Conservation (phyloP, 2,888 invertebrate genomes). For the Agonopterix arenella region DNA sequence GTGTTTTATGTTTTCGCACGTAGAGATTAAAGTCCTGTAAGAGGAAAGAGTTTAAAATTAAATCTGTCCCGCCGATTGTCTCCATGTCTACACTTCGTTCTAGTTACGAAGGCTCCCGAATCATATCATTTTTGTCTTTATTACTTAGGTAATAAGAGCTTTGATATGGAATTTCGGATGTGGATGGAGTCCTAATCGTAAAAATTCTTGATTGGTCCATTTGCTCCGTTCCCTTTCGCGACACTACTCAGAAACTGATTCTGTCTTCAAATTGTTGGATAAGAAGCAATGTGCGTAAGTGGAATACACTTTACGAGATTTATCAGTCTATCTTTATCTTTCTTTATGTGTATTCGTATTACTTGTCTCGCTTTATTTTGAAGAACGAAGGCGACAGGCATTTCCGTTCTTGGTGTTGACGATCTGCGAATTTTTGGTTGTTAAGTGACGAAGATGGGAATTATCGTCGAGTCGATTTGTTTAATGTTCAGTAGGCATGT, state of each 20-base stretch:
- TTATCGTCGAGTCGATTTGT: too few relatives aligned
- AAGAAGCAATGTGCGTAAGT: background rate
- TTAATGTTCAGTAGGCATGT: too few relatives aligned
- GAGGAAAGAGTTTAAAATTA: constrained; percentile 36
- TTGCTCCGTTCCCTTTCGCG: constrained; percentile 16
- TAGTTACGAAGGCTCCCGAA: too few relatives aligned
- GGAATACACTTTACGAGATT: constrained; percentile 1
- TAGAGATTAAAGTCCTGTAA: background rate
- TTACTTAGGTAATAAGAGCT: too few relatives aligned
- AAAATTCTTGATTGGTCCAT: constrained; percentile 40
- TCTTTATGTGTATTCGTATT: constrained; percentile 11
- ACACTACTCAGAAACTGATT: constrained; percentile 1
- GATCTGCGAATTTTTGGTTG: constrained; percentile 13
- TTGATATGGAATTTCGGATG: too few relatives aligned
- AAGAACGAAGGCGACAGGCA: constrained; percentile 24
- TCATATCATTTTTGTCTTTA: too few relatives aligned
- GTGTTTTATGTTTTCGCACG: background rate
- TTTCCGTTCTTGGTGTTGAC: constrained; percentile 41
- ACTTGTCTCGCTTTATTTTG: constrained; percentile 20
- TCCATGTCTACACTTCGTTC: constrained; percentile 19
- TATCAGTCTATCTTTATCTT: constrained; percentile 12
- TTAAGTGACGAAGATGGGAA: constrained; percentile 5
- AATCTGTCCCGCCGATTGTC: constrained; percentile 43
- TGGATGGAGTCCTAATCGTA: constrained; percentile 46
- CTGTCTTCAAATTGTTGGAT: background rate